Conservation (phyloP, 2,113 vertebrate genomes). For the Siniperca knerii region DNA sequence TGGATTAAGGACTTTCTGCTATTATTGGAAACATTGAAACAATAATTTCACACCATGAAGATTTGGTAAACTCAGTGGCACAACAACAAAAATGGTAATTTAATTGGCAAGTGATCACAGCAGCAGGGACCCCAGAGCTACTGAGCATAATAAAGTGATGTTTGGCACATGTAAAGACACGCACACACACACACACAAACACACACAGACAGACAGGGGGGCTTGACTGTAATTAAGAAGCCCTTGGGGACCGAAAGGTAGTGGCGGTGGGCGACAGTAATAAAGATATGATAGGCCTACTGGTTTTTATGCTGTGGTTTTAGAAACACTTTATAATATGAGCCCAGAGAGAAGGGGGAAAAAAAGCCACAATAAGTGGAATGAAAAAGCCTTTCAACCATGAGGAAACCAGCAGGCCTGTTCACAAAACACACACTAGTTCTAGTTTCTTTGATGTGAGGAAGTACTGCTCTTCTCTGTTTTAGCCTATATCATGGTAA, state of each 20-base stretch:
- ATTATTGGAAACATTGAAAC: slow-evolving; percentile 54
- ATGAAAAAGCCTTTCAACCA: slow-evolving; percentile 65
- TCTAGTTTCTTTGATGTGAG: not conserved
- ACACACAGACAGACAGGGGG: slow-evolving; percentile 10
- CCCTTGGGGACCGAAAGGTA: slow-evolving; percentile 6
- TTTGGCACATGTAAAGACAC: slow-evolving; percentile 30
- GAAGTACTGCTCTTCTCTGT: not conserved
- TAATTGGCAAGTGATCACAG: slow-evolving; percentile 50
- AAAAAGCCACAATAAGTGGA: slow-evolving; percentile 62
- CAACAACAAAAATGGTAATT: slow-evolving; percentile 48
- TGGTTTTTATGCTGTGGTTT: slow-evolving; percentile 38
- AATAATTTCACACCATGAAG: slow-evolving; percentile 51
- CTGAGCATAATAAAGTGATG: slow-evolving; percentile 46
- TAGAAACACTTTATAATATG: slow-evolving; percentile 35
- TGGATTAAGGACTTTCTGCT: slow-evolving; percentile 42
- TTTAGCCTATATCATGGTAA: not conserved
- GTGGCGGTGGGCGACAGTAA: slow-evolving; percentile 30
- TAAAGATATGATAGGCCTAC: slow-evolving; percentile 35
- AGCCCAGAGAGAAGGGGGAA: slow-evolving; percentile 23
- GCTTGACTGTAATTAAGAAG: slow-evolving; percentile 36
- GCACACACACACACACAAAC: not conserved
- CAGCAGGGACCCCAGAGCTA: slow-evolving; percentile 13
- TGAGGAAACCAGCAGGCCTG: slow-evolving; percentile 57
- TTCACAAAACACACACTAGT: slow-evolving; percentile 50
- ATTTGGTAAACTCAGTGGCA: slow-evolving; percentile 41